Conservation (phyloP, 2,888 invertebrate species). For the Eumacrocentrus americanus region DNA sequence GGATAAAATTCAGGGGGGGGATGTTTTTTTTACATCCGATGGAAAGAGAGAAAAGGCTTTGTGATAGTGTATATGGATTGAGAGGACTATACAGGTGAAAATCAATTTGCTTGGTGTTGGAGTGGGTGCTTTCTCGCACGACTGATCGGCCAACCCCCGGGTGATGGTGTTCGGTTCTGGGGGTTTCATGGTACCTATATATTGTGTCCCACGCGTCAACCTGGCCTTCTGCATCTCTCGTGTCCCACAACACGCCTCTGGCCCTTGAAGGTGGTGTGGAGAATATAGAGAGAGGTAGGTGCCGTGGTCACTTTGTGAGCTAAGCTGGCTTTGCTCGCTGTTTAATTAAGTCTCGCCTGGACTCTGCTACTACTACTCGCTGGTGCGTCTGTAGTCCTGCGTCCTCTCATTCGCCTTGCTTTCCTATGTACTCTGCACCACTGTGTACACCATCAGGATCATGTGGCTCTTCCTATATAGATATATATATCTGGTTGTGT, state of each 20-base stretch:
- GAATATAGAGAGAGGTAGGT: conserved; percentile 45
- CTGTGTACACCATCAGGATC: background rate
- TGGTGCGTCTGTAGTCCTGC: conserved; percentile 31
- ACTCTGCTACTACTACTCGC: conserved; percentile 50
- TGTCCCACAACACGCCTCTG: conserved; percentile 4
- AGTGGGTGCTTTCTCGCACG: conserved; percentile 32
- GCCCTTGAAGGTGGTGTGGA: conserved; percentile 31
- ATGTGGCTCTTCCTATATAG: background rate
- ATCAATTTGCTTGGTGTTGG: conserved; percentile 33
- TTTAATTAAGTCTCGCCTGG: conserved; percentile 62
- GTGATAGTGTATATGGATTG: too few species aligned
- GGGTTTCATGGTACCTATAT: conserved; percentile 29
- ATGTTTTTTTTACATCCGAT: too few species aligned
- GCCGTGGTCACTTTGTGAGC: conserved; percentile 62
- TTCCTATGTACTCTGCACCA: background rate
- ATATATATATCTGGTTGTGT: background rate
- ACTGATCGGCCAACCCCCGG: conserved; percentile 37
- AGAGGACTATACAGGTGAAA: conserved; percentile 29
- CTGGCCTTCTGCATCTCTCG: conserved; percentile 9
- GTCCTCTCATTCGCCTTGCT: background rate
- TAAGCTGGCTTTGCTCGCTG: conserved; percentile 59
- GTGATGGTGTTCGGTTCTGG: conserved; percentile 35
- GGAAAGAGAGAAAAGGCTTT: too few species aligned
- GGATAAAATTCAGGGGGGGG: too few species aligned
- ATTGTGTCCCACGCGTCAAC: conserved; percentile 31